A percentile compares a stretch with the other conserved stretches of the same genome.
Evolutionary conservation across 2,113 vertebrate genomes (phyloP).

Genomic region (Channa maculata): DNA sequence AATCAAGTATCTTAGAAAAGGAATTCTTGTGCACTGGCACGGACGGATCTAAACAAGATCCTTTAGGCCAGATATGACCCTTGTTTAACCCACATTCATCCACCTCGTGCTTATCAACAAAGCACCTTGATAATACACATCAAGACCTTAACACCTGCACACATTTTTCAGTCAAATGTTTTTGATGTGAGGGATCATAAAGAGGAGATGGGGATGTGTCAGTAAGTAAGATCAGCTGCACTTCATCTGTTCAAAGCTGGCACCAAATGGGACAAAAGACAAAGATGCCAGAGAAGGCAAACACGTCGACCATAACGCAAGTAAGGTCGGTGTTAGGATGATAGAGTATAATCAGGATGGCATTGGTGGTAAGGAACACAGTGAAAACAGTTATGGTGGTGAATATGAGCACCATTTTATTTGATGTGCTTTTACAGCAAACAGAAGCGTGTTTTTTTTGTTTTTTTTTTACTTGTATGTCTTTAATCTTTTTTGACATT

Average conservation of each 20-base stretch:
- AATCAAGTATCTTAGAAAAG: slow-evolving; percentile 28
- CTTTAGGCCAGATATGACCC: slow-evolving; percentile 15
- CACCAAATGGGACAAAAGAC: slow-evolving; percentile 5
- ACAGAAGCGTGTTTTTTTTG: slow-evolving; percentile 69
- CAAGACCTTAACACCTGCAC: not conserved
- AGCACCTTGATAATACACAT: not conserved
- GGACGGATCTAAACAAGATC: slow-evolving; percentile 5
- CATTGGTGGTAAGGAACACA: slow-evolving; percentile 40
- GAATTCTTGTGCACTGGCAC: slow-evolving; percentile 3
- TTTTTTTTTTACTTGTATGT: not conserved
- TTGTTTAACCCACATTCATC: slow-evolving; percentile 7
- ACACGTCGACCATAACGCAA: not conserved
- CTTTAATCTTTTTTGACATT: slow-evolving; percentile 6
- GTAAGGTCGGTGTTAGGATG: slow-evolving; percentile 19
- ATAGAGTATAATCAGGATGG: slow-evolving; percentile 36
- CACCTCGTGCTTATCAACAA: slow-evolving; percentile 28
- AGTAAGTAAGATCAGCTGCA: slow-evolving; percentile 22
- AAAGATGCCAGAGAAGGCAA: not conserved
- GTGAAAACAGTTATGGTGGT: not conserved
- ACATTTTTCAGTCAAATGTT: slow-evolving; percentile 7
- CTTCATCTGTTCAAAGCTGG: slow-evolving; percentile 13
- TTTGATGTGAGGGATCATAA: slow-evolving; percentile 26
- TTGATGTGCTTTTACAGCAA: slow-evolving; percentile 66
- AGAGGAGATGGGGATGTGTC: not conserved
- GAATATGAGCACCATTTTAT: not conserved